Percentiles rank a stretch among this genome's conserved stretches.
phyloP scores from a whole-genome alignment of 2,797 vertebrate genomes.

The Bufotes viridis region DNA sequence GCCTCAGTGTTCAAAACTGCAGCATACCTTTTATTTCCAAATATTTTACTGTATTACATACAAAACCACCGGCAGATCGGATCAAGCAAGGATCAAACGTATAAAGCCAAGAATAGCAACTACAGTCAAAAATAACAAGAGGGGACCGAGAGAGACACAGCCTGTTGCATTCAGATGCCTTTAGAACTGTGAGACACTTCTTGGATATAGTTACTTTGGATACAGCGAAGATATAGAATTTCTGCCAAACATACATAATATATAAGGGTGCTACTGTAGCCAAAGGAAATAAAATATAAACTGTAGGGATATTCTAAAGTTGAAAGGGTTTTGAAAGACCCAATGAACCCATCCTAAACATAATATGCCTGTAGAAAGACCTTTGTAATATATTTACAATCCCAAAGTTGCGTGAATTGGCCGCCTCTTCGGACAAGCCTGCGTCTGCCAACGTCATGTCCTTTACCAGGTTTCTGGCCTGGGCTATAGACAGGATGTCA shows the following conservation, averaged over 20 bases:
- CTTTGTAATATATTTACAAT: too few relatives aligned
- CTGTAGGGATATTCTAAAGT: background rate
- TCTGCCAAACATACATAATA: background rate
- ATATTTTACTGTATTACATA: slow-evolving; percentile 5
- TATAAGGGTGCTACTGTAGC: background rate
- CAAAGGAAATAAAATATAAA: background rate
- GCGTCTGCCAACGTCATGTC: too few relatives aligned
- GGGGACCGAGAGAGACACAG: background rate
- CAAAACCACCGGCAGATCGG: background rate
- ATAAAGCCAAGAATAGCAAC: slow-evolving; percentile 1
- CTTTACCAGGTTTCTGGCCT: too few relatives aligned
- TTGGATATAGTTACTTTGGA: background rate
- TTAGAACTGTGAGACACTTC: background rate
- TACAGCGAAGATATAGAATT: background rate
- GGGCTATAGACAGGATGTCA: too few relatives aligned
- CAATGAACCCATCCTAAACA: too few relatives aligned
- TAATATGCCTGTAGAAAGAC: too few relatives aligned
- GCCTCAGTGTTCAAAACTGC: background rate
- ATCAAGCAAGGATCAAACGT: background rate
- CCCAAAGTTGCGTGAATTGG: too few relatives aligned
- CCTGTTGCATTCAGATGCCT: background rate
- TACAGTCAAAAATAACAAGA: slow-evolving; percentile 9
- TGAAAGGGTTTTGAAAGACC: too few relatives aligned
- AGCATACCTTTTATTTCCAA: background rate
- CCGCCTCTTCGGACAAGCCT: too few relatives aligned